Conservation (phyloP, 2,888 invertebrate species). For the Pterobdella sp. region DNA sequence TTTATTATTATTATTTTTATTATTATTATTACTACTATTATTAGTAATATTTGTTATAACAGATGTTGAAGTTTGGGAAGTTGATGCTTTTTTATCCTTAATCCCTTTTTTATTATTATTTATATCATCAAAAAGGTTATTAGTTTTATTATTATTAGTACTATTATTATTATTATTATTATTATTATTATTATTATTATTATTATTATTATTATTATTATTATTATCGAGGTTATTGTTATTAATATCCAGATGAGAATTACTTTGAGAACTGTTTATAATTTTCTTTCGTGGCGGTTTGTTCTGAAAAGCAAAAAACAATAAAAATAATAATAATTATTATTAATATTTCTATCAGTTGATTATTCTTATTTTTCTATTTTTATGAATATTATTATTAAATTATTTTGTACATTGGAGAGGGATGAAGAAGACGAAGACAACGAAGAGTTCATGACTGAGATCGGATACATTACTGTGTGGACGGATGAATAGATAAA, state of each 20-base stretch:
- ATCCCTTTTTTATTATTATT: neutral
- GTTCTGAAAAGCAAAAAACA: slow-evolving; percentile 35
- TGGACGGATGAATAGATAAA: too few relatives aligned
- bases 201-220: slow-evolving; percentile 11
- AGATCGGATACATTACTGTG: too few relatives aligned
- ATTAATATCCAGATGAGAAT: neutral
- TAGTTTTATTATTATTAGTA: neutral
- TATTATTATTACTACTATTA: neutral
- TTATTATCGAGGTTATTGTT: slow-evolving; percentile 10
- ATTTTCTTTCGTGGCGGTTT: slow-evolving; percentile 36
- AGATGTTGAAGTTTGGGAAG: neutral
- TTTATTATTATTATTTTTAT: neutral
- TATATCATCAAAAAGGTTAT: neutral
- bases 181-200: slow-evolving; percentile 19
- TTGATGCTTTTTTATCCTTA: neutral
- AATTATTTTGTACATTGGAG: too few relatives aligned
- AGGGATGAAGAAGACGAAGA: too few relatives aligned
- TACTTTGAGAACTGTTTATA: slow-evolving; percentile 8
- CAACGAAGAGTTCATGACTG: too few relatives aligned
- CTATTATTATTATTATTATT: neutral
- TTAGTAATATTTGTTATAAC: neutral
- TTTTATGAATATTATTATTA: too few relatives aligned
- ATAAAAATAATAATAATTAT: neutral
- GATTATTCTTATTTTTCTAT: neutral
- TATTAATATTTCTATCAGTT: neutral